These are phyloP conservation scores for Clusia tigrina DNA, from an alignment of 2,888 invertebrate species.

Conservation along the genomic window DNA sequence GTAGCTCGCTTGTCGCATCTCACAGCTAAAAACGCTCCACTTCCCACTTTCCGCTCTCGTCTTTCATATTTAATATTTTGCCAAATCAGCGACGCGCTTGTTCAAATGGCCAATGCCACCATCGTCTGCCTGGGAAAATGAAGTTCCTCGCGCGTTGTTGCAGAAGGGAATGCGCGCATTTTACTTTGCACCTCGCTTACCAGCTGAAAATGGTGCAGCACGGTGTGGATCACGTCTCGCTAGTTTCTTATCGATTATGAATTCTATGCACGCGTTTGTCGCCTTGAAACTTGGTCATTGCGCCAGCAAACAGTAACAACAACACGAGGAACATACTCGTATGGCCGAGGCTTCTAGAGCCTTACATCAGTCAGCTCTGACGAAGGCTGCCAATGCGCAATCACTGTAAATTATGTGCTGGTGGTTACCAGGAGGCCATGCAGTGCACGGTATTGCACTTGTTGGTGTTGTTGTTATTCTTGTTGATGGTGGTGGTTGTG, in stretches of 20 bases:
- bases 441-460: too few relatives aligned
- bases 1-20: too few relatives aligned
- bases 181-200: slow-evolving; percentile 36
- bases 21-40: neutral
- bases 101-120: slow-evolving; percentile 7
- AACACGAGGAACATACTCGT: slow-evolving; percentile 1
- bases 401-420: slow-evolving; percentile 4
- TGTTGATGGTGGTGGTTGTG: slow-evolving; percentile 19
- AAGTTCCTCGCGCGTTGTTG: slow-evolving; percentile 23
- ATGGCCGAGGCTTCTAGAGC: neutral
- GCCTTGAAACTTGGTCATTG: slow-evolving; percentile 36
- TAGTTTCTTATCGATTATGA: slow-evolving; percentile 48
- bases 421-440: neutral
- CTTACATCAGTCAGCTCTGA: neutral
- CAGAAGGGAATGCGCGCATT: slow-evolving; percentile 27
- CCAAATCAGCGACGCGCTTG: neutral
- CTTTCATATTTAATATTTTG: too few relatives aligned
- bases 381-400: neutral
- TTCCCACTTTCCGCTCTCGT: neutral
- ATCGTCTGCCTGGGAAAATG: slow-evolving; percentile 36
- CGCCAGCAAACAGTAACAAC: slow-evolving; percentile 27
- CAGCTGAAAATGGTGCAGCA: slow-evolving; percentile 14
- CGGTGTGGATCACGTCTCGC: neutral
- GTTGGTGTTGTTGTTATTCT: slow-evolving; percentile 24
- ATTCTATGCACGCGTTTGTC: slow-evolving; percentile 54